Conservation (phyloP, 2,888 invertebrate genomes). For the Drosophila merina region DNA sequence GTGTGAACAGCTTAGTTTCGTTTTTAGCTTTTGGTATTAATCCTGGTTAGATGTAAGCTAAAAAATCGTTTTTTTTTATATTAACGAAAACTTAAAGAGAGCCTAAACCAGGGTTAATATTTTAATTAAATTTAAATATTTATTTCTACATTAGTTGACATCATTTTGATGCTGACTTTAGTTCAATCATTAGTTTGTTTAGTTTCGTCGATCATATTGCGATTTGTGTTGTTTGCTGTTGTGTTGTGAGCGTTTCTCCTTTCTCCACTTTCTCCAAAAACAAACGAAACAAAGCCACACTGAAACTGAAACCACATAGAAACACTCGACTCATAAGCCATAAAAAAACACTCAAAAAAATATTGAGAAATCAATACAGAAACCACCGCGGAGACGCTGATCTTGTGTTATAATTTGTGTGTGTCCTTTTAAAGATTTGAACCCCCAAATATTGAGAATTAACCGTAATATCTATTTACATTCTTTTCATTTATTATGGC, state of each 20-base stretch:
- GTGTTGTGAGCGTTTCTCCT: constrained; percentile 48
- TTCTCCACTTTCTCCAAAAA: neutral
- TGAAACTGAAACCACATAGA: constrained; percentile 13
- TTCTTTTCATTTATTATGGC: constrained; percentile 67
- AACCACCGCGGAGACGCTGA: constrained; percentile 26
- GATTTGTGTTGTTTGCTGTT: constrained; percentile 69
- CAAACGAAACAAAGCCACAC: constrained; percentile 6
- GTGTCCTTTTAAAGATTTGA: constrained; percentile 46
- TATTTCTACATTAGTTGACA: neutral
- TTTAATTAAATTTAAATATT: neutral
- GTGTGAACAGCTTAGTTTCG: neutral
- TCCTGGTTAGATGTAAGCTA: neutral
- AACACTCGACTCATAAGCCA: constrained; percentile 9
- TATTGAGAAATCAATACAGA: neutral
- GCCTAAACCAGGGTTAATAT: neutral
- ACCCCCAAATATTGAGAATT: constrained; percentile 52
- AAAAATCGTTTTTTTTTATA: no score
- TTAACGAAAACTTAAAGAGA: no score
- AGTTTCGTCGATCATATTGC: constrained; percentile 34
- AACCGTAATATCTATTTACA: constrained; percentile 62
- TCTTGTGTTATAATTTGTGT: constrained; percentile 53
- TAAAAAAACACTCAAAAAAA: neutral
- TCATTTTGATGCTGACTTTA: constrained; percentile 13
- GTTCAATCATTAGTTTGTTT: constrained; percentile 7
- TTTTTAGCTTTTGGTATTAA: neutral